Percentiles rank a stretch among this genome's conserved stretches.
phyloP scores from a whole-genome alignment of 2,888 invertebrate species.

The Sialis lutaria region DNA sequence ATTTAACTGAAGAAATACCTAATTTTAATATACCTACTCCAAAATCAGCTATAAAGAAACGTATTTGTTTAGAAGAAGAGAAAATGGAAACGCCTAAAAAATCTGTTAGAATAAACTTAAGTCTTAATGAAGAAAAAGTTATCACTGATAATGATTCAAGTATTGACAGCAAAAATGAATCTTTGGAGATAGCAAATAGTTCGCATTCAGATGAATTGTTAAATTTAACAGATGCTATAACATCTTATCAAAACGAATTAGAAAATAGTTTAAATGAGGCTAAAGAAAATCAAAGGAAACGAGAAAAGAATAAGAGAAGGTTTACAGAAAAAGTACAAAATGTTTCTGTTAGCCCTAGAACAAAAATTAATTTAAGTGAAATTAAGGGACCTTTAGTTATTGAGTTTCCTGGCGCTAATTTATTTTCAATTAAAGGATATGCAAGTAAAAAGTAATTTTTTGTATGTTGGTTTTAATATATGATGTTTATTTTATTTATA shows the following conservation, averaged over 20 bases:
- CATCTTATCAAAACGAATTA: conserved; percentile 21
- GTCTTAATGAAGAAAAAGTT: background rate
- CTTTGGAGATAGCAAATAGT: background rate
- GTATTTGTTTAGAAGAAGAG: background rate
- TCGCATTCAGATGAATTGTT: background rate
- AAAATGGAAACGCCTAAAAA: background rate
- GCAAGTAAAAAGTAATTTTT: too few species aligned
- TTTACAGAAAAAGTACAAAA: too few species aligned
- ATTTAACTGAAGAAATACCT: background rate
- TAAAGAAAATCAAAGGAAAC: conserved; percentile 10
- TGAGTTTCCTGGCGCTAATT: too few species aligned
- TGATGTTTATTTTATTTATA: too few species aligned
- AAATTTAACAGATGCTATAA: conserved; percentile 16
- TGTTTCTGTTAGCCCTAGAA: too few species aligned
- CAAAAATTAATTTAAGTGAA: too few species aligned
- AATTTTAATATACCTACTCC: background rate
- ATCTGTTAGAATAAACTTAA: background rate
- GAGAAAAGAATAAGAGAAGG: background rate
- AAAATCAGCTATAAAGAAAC: background rate
- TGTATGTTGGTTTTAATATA: too few species aligned
- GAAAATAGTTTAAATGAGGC: conserved; percentile 24
- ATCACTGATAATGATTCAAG: background rate
- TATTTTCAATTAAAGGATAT: too few species aligned
- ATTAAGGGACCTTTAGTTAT: too few species aligned
- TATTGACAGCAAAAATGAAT: background rate